Base-by-base conservation (phyloP, 2,888 invertebrate species). In the Macaria liturata region DNA sequence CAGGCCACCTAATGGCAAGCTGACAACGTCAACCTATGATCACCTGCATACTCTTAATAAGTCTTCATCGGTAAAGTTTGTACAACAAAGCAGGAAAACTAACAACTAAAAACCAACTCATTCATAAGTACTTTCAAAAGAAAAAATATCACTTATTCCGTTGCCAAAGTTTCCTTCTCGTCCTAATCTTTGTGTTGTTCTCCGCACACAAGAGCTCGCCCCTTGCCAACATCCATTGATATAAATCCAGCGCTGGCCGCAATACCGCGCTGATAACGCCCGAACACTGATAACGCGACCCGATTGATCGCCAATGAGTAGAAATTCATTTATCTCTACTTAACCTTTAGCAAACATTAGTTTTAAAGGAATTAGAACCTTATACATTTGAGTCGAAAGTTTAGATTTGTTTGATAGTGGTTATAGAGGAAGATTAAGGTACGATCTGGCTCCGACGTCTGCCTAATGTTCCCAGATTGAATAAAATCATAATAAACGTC, bases 291-390 rank as follows among this genome's bases (percentile, higher is more conserved):
- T 89, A 88, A 86, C 84, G 74, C 65, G 70, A 73, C 74, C 76
- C 86, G 86, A 90, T 88, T 90, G 89, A 90, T 90, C 88, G 86
- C 75, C 88, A 88, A 89, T 88, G 86, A 89, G 81, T 83, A 81
- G 84, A 83, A 87, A 89, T 89, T 89, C 88, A 90, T 90, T 89
- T 89, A 88, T 89, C 86, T 88, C 78, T 76, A 76, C 78, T 77
- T 77, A 77, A 75, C 73, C 76, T 73, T 69, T 65, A 70, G 64
- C 55, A 59, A 55, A 48, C 37, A 30, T 32, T 1, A 40, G 7
- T 30, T 20, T 20, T 64, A 67, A 42, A 37, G 46, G 3, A 71
- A 72, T 69, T 64, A 55, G 30, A 50, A 68, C 75, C 60, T 57
- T 79, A 68, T 61, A 54, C 64, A 9, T 39, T 37, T 9, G 54